These are phyloP conservation scores for Shargacucullia verbasci DNA, from an alignment of 2,888 invertebrate genomes.

Conservation along the genomic window DNA sequence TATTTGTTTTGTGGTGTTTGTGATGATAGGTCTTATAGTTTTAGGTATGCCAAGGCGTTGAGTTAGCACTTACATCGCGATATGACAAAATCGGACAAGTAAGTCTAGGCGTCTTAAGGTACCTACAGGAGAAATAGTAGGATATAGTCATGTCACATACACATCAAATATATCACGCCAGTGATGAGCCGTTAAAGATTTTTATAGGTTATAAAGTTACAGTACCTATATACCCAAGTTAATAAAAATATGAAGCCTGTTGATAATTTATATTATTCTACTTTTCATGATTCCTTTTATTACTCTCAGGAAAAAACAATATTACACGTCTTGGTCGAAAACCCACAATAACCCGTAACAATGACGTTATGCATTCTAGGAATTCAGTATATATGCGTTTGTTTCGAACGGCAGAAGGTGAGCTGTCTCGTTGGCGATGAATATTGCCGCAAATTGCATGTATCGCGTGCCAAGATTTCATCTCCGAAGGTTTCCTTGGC, in stretches of 20 bases:
- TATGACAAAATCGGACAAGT: no score
- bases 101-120: not conserved
- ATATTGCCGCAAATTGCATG: constrained; percentile 1
- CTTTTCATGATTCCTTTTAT: constrained; percentile 9
- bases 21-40: no score
- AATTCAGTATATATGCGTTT: constrained; percentile 5
- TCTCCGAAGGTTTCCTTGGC: not conserved
- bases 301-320: constrained; percentile 10
- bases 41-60: no score
- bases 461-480: not conserved
- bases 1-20: no score
- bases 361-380: constrained; percentile 9
- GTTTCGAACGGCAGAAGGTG: constrained; percentile 3
- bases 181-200: not conserved
- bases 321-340: constrained; percentile 19
- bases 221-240: no score
- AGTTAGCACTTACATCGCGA: no score
- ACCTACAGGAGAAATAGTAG: not conserved
- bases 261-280: constrained; percentile 17
- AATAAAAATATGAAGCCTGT: constrained; percentile 1
- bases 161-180: not conserved
- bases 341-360: constrained; percentile 22
- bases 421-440: constrained; percentile 8
- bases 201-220: not conserved
- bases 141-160: not conserved